phyloP scores from a whole-genome alignment of 1,140 invertebrate species.

The Eriocheir sinensis region DNA sequence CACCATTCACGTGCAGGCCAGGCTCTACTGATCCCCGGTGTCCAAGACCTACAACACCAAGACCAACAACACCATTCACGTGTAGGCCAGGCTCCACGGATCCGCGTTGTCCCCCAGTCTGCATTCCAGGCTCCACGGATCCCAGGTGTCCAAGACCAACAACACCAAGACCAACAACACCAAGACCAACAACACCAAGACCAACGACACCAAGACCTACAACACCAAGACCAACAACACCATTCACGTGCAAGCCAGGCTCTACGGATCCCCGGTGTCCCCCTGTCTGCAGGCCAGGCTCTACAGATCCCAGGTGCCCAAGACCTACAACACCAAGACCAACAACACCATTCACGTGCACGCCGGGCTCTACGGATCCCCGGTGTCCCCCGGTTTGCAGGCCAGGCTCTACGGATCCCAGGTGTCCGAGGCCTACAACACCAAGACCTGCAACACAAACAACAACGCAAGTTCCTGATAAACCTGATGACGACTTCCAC shows the following conservation, averaged over 20 bases:
- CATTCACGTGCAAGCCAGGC: slow-evolving; percentile 63
- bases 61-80: too few species aligned
- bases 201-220: slow-evolving; percentile 41
- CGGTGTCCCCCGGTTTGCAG: slow-evolving; percentile 9
- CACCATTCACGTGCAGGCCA: neutral
- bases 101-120: neutral
- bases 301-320: neutral
- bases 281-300: slow-evolving; percentile 56
- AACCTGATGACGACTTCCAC: slow-evolving; percentile 78
- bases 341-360: neutral
- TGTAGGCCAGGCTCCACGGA: slow-evolving; percentile 4
- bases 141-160: slow-evolving; percentile 42
- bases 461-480: slow-evolving; percentile 50
- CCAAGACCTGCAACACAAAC: neutral
- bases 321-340: slow-evolving; percentile 15
- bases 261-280: neutral
- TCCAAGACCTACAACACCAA: neutral
- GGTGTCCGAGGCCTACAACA: slow-evolving; percentile 32
- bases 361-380: slow-evolving; percentile 32
- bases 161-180: slow-evolving; percentile 39
- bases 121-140: slow-evolving; percentile 65
- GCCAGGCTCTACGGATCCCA: neutral
- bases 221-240: slow-evolving; percentile 28
- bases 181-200: neutral
- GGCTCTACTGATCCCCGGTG: neutral